phyloP scores from a whole-genome alignment of 2,113 vertebrate genomes.

The Willisornis vidua region DNA sequence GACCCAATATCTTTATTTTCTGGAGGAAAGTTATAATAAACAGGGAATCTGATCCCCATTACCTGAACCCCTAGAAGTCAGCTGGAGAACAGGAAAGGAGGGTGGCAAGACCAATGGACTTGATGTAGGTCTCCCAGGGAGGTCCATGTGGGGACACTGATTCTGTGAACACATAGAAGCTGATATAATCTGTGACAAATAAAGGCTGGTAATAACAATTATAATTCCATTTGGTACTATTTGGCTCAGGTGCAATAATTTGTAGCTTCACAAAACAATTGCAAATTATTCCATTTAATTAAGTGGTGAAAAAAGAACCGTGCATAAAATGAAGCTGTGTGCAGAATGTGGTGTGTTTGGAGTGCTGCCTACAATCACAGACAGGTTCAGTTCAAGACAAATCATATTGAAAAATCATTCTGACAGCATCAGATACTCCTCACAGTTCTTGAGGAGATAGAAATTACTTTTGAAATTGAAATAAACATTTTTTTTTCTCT shows the following conservation, averaged over 20 bases:
- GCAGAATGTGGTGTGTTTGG: background rate
- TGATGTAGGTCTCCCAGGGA: background rate
- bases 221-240: background rate
- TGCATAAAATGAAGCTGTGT: background rate
- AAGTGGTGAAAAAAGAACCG: background rate
- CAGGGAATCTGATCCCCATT: rapidly evolving
- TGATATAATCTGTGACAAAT: background rate
- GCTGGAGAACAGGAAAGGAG: background rate
- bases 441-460: background rate
- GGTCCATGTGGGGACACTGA: background rate
- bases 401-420: background rate
- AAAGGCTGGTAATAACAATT: background rate
- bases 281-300: background rate
- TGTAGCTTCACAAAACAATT: background rate
- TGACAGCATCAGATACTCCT: background rate
- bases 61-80: background rate
- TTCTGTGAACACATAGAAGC: background rate
- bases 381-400: background rate
- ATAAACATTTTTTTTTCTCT: background rate
- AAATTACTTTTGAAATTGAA: background rate
- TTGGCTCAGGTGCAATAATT: background rate
- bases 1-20: background rate
- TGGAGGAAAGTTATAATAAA: background rate
- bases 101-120: background rate
- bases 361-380: background rate